These are phyloP conservation scores for Megaceryle alcyon DNA, from an alignment of 2,797 vertebrate genomes.

Conservation along the genomic window DNA sequence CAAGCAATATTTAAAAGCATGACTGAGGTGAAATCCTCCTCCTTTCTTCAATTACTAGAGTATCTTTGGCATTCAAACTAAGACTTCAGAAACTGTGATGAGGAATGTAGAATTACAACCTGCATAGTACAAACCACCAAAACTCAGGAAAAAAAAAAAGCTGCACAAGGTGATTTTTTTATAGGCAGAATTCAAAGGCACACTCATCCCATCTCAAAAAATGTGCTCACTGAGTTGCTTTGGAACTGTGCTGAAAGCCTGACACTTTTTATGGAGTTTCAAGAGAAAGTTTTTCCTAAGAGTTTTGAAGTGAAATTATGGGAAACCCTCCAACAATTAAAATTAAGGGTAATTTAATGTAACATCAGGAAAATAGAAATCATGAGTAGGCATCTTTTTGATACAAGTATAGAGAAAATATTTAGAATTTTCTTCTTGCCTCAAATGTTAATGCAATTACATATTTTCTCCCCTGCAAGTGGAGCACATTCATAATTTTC, in stretches of 20 bases:
- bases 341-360: background rate
- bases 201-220: background rate
- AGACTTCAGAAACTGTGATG: background rate
- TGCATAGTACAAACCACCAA: background rate
- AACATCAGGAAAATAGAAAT: constrained; percentile 28
- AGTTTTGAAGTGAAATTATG: background rate
- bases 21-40: background rate
- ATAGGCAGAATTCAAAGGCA: background rate
- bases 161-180: background rate
- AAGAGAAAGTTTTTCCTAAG: background rate
- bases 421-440: background rate
- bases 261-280: background rate
- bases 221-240: background rate
- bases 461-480: background rate
- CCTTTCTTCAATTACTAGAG: background rate
- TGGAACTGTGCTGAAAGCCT: background rate
- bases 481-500: background rate
- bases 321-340: background rate
- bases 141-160: background rate
- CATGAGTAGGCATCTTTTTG: background rate
- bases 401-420: background rate
- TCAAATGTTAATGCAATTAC: background rate
- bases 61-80: background rate
- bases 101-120: background rate
- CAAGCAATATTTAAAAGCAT: background rate